A percentile compares a stretch with the other conserved stretches of the same genome.
phyloP scores from a whole-genome alignment of 2,888 invertebrate genomes.

The Agrotis clavis region DNA sequence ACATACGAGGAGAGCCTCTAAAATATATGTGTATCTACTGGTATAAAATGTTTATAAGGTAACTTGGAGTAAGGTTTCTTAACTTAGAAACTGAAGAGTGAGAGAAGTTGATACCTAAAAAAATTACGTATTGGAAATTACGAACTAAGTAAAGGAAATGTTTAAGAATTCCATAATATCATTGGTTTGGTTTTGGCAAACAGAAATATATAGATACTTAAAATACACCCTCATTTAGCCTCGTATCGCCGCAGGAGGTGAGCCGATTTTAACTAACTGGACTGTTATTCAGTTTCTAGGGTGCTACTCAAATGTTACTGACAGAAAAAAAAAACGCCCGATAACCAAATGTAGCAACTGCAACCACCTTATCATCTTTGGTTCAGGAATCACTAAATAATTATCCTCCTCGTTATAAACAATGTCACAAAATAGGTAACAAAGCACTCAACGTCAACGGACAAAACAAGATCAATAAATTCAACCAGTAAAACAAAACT shows the following conservation, averaged over 20 bases:
- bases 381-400: too few relatives aligned
- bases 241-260: not conserved
- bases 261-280: not conserved
- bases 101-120: not conserved
- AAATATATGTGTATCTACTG: not conserved
- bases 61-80: not conserved
- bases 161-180: too few relatives aligned
- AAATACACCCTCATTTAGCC: not conserved
- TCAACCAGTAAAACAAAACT: not conserved
- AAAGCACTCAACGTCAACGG: not conserved
- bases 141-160: not conserved
- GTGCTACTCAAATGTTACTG: not conserved
- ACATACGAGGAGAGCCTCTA: not conserved
- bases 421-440: not conserved
- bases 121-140: not conserved
- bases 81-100: not conserved
- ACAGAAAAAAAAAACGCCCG: not conserved
- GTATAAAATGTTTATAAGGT: not conserved
- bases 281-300: not conserved
- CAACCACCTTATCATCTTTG: too few relatives aligned
- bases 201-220: not conserved
- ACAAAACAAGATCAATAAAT: not conserved
- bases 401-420: not conserved
- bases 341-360: not conserved
- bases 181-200: too few relatives aligned